Percentiles rank a stretch among this genome's conserved stretches.
Evolutionary conservation across 92 coral and sea anemone species (phyloP).

Genomic region (Blastomussa wellsi): DNA sequence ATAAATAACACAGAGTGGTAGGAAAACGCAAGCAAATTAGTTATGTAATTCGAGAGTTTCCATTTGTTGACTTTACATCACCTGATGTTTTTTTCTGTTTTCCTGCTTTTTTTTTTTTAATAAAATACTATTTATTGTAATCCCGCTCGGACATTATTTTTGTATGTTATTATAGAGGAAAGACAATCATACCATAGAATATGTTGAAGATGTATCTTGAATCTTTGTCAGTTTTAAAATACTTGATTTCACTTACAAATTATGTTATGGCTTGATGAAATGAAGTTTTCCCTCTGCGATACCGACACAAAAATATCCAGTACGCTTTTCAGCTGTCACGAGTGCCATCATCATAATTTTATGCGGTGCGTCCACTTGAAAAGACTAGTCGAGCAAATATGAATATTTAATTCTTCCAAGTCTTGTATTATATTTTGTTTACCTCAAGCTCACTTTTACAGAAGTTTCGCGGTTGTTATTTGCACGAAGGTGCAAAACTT

Average conservation of each 20-base stretch:
- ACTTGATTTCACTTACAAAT: background rate
- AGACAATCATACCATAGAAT: background rate
- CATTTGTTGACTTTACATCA: background rate
- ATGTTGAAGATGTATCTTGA: background rate
- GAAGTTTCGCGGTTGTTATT: background rate
- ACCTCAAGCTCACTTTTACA: background rate
- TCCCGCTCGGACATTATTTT: background rate
- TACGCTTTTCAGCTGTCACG: background rate
- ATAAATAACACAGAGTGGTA: background rate
- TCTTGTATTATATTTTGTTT: slow-evolving; percentile 2
- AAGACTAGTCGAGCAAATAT: background rate
- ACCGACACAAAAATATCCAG: background rate
- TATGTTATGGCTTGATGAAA: background rate
- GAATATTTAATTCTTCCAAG: slow-evolving; percentile 35
- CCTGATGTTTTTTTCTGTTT: background rate
- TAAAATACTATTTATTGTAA: background rate
- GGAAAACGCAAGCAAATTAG: background rate
- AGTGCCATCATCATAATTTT: too few relatives aligned
- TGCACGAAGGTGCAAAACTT: slow-evolving; percentile 8
- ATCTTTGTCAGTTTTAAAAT: background rate
- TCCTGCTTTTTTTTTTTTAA: background rate
- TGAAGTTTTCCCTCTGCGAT: background rate
- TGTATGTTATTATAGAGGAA: background rate
- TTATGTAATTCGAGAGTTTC: background rate
- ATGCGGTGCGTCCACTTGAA: background rate